A percentile compares a stretch with the other conserved stretches of the same genome.
Evolutionary conservation across 2,888 invertebrate genomes (phyloP).

Genomic region (Nesidiocoris tenuis): DNA sequence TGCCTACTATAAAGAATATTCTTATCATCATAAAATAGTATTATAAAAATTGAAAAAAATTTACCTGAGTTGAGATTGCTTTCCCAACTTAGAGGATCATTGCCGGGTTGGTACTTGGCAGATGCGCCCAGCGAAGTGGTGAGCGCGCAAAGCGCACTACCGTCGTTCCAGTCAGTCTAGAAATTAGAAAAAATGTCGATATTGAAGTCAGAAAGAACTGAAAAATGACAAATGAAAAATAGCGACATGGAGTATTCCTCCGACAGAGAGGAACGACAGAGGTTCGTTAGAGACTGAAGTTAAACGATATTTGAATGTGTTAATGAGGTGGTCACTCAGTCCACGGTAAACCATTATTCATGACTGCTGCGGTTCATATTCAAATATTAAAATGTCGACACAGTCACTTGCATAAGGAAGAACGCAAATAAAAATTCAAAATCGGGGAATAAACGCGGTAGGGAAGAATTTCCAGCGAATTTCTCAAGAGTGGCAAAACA

Average conservation of each 20-base stretch:
- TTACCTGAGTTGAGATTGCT: conserved; percentile 65
- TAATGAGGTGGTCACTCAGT: neutral
- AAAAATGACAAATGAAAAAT: conserved; percentile 1
- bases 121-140: conserved; percentile 83
- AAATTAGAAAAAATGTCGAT: conserved; percentile 52
- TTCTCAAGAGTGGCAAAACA: too few species aligned
- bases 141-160: conserved; percentile 80
- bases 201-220: neutral
- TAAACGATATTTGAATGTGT: neutral
- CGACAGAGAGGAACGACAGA: neutral
- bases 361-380: neutral
- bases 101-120: conserved; percentile 58
- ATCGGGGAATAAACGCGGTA: too few species aligned
- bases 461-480: too few species aligned
- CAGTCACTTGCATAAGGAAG: too few species aligned
- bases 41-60: too few species aligned
- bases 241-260: neutral
- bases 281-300: neutral
- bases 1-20: too few species aligned
- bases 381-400: neutral
- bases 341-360: neutral
- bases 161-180: conserved; percentile 98
- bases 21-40: too few species aligned
- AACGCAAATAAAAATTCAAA: too few species aligned
- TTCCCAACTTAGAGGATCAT: conserved; percentile 78